Percentiles rank a stretch among this genome's conserved stretches.
These are phyloP conservation scores for Netelia inedita DNA, from an alignment of 2,888 invertebrate species.

Conservation along the genomic window DNA sequence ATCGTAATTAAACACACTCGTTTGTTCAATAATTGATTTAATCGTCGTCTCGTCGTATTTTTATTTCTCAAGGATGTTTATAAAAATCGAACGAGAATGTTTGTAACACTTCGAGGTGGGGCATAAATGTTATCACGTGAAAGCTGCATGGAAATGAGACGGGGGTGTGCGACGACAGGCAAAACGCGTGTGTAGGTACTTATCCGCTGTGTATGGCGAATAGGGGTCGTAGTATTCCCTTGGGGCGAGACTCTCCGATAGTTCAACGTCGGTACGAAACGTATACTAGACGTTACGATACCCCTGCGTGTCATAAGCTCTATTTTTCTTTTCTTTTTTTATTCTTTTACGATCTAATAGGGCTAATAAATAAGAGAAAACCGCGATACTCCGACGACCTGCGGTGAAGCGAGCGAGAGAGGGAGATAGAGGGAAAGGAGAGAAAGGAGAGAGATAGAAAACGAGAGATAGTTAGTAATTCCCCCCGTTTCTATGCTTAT, in stretches of 20 bases:
- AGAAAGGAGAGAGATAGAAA: too few relatives aligned
- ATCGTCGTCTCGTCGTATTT: not conserved
- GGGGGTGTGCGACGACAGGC: conserved; percentile 26
- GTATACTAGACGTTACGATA: conserved; percentile 65
- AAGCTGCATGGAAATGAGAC: conserved; percentile 11
- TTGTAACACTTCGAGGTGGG: not conserved
- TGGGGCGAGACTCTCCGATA: conserved; percentile 37
- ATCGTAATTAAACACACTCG: too few relatives aligned
- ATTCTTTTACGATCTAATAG: conserved; percentile 70
- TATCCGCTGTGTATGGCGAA: not conserved
- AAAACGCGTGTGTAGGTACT: conserved; percentile 23
- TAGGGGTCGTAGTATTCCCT: conserved; percentile 27
- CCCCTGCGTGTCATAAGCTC: conserved; percentile 68
- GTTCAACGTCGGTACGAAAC: conserved; percentile 48
- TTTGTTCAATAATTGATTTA: not conserved
- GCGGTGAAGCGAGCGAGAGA: too few relatives aligned
- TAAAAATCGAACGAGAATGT: too few relatives aligned
- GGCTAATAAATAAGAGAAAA: conserved; percentile 69
- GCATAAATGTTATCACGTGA: conserved; percentile 13
- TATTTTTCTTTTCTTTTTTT: conserved; percentile 12
- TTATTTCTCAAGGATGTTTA: conserved; percentile 14
- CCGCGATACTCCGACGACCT: not conserved
- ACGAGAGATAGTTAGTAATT: not conserved
- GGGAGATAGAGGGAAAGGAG: too few relatives aligned
- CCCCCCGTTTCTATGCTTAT: conserved; percentile 21